Conservation (phyloP, 2,888 invertebrate species). For the Hipparchia semele region DNA sequence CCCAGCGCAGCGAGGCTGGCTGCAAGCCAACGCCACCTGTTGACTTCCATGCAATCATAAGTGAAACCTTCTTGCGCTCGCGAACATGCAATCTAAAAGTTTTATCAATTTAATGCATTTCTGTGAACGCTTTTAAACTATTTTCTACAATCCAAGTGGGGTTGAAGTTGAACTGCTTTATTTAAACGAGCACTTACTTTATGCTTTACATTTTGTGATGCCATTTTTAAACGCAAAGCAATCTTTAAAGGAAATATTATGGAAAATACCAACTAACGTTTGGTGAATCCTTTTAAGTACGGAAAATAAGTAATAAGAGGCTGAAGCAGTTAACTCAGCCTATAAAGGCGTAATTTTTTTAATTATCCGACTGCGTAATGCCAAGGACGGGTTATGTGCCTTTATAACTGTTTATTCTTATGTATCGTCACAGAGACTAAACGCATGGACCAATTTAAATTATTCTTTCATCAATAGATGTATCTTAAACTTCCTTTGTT, state of each 20-base stretch:
- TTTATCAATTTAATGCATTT: conserved; percentile 27
- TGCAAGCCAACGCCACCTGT: conserved; percentile 67
- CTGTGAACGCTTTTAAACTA: conserved; percentile 26
- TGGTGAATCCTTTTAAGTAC: background rate
- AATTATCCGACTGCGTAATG: no score
- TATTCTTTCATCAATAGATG: no score
- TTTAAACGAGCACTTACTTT: conserved; percentile 25
- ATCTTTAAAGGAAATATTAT: conserved; percentile 10
- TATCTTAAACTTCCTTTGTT: no score
- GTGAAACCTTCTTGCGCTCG: conserved; percentile 32
- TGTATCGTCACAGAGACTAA: no score
- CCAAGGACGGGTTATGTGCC: no score
- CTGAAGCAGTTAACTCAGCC: background rate
- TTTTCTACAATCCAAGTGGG: conserved; percentile 22
- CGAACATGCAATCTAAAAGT: conserved; percentile 28
- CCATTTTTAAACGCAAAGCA: conserved; percentile 20
- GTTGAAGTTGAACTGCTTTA: conserved; percentile 22
- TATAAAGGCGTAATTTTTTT: background rate
- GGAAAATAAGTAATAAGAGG: background rate
- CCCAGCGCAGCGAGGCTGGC: conserved; percentile 46
- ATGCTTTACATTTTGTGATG: conserved; percentile 20
- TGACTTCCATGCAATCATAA: conserved; percentile 47
- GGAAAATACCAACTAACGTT: conserved; percentile 4
- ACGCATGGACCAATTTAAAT: no score
- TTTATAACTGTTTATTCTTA: no score